phyloP scores from a whole-genome alignment of 2,888 invertebrate genomes.

The Cephus sareptanus region DNA sequence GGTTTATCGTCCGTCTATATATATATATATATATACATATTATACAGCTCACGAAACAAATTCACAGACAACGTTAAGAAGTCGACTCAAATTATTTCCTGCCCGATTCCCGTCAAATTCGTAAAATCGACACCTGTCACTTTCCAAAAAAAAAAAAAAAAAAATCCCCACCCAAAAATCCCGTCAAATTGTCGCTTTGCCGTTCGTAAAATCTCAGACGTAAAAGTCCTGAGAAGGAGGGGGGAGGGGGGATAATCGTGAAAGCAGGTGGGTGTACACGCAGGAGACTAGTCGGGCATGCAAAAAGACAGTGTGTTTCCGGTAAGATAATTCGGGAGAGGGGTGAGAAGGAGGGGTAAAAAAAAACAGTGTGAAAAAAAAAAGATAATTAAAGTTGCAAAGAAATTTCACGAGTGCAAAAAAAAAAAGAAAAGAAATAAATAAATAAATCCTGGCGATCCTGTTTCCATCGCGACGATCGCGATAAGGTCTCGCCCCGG shows the following conservation, averaged over 20 bases:
- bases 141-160: too few relatives aligned
- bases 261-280: slow-evolving; percentile 11
- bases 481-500: background rate
- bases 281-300: background rate
- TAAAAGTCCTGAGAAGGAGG: too few relatives aligned
- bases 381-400: background rate
- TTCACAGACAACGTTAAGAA: too few relatives aligned
- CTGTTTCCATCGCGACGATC: background rate
- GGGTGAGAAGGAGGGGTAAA: too few relatives aligned
- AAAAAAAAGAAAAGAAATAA: background rate
- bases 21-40: background rate
- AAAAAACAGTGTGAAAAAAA: too few relatives aligned
- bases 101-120: too few relatives aligned
- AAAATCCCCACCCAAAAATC: background rate
- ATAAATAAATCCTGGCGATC: background rate
- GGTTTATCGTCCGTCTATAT: background rate
- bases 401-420: background rate
- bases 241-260: background rate
- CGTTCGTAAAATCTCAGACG: too few relatives aligned
- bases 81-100: background rate
- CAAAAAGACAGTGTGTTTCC: background rate
- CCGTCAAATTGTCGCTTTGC: slow-evolving; percentile 14
- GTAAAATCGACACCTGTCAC: background rate
- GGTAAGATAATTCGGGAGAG: background rate
- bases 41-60: background rate